Evolutionary conservation across 2,797 vertebrate species (phyloP).

Genomic region (Hipposideros larvatus): DNA sequence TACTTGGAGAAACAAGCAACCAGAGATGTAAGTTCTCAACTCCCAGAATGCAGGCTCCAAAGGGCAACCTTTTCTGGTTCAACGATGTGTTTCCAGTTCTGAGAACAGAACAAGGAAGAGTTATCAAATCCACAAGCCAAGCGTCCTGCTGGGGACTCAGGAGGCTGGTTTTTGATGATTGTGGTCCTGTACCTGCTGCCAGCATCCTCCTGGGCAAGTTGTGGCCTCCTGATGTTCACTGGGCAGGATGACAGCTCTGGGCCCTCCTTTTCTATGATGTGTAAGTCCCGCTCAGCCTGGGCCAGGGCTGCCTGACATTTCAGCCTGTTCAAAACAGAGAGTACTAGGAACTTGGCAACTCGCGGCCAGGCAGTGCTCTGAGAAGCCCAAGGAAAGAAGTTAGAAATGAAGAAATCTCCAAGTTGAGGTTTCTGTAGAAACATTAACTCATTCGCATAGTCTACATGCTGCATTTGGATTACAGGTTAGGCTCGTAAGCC

Average conservation of each 20-base stretch:
- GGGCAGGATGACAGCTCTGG: not conserved
- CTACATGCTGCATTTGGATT: constrained; percentile 79
- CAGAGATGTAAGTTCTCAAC: not conserved
- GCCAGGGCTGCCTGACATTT: not conserved
- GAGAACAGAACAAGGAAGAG: not conserved
- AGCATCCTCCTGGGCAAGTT: not conserved
- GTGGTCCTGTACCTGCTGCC: not conserved
- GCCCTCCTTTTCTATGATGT: not conserved
- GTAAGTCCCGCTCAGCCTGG: not conserved
- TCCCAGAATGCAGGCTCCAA: not conserved
- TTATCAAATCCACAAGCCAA: not conserved
- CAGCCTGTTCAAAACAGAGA: not conserved
- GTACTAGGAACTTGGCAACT: not conserved
- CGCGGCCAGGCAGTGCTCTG: not conserved
- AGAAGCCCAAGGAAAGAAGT: constrained; percentile 58
- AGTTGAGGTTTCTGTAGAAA: constrained; percentile 71
- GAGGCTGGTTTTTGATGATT: not conserved
- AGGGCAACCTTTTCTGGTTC: not conserved
- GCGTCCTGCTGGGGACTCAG: not conserved
- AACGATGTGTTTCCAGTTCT: not conserved
- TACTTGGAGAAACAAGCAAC: not conserved
- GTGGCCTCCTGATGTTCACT: not conserved
- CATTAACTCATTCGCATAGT: constrained; percentile 73
- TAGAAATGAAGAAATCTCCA: constrained; percentile 61
- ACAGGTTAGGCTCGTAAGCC: constrained; percentile 81